Evolutionary conservation across 2,888 invertebrate species (phyloP), one percentile per base, ranked within the genome.

Genomic region (Micoletzkya japonica): DNA sequence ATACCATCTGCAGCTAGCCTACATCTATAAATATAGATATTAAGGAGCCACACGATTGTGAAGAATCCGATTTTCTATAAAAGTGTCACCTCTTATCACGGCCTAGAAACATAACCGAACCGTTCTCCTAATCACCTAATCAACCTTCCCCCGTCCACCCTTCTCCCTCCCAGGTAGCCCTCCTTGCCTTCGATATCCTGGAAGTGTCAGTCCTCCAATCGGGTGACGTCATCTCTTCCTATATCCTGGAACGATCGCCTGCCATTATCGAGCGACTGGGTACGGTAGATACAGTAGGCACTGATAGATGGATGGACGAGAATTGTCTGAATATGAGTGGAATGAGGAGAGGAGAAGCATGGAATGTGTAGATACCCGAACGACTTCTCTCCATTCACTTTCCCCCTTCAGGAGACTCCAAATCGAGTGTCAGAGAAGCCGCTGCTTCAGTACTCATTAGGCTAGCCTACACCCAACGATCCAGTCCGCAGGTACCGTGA

Each of bases 201-300:
- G 72, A 70, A 44, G 69, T 70, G 26, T 67, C 74, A 1, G 56
- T 76, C 52, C 71, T 64, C 26, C 70, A 67, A 6, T 70, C 70
- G 24, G 76, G 76, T 28, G 74, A 73, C 56, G 26, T 72, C 17
- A 50, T 74, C n/a, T 69, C 70, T 7, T 60, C 73, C 20, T 76
- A 68, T 58, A 32, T 76, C 14, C 67, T 76, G 39, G 76, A 76
- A 37, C 60, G 70, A 26, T 37, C 64, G 14, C 37, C 58, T 2
- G 39, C 70, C 7, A 56, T 76, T 34, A 72, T 77, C 52, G 77
- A 77, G 57, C 39, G 74, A 37, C 60, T 77, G 14, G 76, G 75
- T 66, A 66, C 26, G 28, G 28, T 44, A 60, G 44, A n/a, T n/a
- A n/a, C 44, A 44, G 44, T 14, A 20, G 10, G 10, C 20, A 14